Conservation (phyloP, 2,888 invertebrate species). For the Elmis aenea region DNA sequence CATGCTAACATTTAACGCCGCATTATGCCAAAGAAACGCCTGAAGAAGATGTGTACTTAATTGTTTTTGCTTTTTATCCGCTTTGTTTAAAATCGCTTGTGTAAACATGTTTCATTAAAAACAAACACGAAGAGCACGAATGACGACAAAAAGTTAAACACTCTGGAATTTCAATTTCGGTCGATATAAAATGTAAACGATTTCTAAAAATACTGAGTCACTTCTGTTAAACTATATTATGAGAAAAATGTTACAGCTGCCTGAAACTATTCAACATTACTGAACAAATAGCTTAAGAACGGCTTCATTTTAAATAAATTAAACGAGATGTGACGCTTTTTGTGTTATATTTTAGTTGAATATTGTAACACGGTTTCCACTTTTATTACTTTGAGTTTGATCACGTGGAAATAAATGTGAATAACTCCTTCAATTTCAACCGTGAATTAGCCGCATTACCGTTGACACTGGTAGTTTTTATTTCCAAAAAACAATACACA, state of each 20-base stretch:
- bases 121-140: slow-evolving; percentile 15
- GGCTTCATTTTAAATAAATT: too few relatives aligned
- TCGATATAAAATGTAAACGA: slow-evolving; percentile 34
- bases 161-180: slow-evolving; percentile 25
- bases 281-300: too few relatives aligned
- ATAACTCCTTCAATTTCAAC: too few relatives aligned
- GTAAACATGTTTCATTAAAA: slow-evolving; percentile 20
- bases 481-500: too few relatives aligned
- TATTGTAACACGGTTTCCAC: too few relatives aligned
- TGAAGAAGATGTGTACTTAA: slow-evolving; percentile 17
- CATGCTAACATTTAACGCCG: slow-evolving; percentile 20
- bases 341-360: too few relatives aligned
- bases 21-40: slow-evolving; percentile 13
- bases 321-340: too few relatives aligned
- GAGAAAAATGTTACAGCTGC: slow-evolving; percentile 11
- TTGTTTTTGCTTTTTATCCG: slow-evolving; percentile 15
- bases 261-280: too few relatives aligned
- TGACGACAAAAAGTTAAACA: slow-evolving; percentile 16
- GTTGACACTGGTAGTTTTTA: too few relatives aligned
- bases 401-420: too few relatives aligned
- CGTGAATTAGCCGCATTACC: too few relatives aligned
- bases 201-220: slow-evolving; percentile 11
- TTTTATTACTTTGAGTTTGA: too few relatives aligned
- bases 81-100: slow-evolving; percentile 18
- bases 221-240: slow-evolving; percentile 7